phyloP scores from a whole-genome alignment of 2,797 vertebrate genomes.

The Eupleurogrammus muticus region DNA sequence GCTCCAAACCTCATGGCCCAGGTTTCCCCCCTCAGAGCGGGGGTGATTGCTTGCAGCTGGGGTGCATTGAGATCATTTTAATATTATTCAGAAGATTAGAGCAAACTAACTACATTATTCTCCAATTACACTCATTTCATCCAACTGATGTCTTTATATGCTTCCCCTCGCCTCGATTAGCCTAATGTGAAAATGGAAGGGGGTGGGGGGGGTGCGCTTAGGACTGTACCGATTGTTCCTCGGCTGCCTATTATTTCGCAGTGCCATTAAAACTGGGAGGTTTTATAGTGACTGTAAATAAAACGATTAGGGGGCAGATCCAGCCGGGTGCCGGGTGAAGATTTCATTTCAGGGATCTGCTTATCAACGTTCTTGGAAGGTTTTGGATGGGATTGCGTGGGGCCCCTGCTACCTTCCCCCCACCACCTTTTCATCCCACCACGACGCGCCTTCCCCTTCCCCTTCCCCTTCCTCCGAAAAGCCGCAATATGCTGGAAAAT shows the following conservation, averaged over 20 bases:
- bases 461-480: slow-evolving; percentile 70
- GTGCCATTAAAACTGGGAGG: slow-evolving; percentile 84
- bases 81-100: slow-evolving; percentile 92
- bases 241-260: slow-evolving; percentile 85
- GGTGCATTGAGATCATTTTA: slow-evolving; percentile 89
- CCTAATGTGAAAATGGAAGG: slow-evolving; percentile 92
- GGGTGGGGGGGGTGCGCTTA: slow-evolving; percentile 85
- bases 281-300: slow-evolving; percentile 90
- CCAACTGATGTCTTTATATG: slow-evolving; percentile 92
- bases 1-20: slow-evolving; percentile 53
- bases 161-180: slow-evolving; percentile 90
- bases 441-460: slow-evolving; percentile 58
- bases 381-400: slow-evolving; percentile 80
- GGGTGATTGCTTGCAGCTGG: slow-evolving; percentile 94
- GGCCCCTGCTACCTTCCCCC: slow-evolving; percentile 72
- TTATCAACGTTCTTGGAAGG: slow-evolving; percentile 88
- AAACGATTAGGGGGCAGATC: slow-evolving; percentile 88
- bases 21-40: slow-evolving; percentile 78
- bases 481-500: slow-evolving; percentile 82
- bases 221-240: slow-evolving; percentile 88
- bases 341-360: slow-evolving; percentile 87
- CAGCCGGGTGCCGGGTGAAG: slow-evolving; percentile 83
- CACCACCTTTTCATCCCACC: slow-evolving; percentile 69
- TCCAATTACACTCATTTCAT: slow-evolving; percentile 93
- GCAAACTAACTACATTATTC: slow-evolving; percentile 94